These are phyloP conservation scores for Emys orbicularis DNA, from an alignment of 2,797 vertebrate genomes.

Conservation along the genomic window DNA sequence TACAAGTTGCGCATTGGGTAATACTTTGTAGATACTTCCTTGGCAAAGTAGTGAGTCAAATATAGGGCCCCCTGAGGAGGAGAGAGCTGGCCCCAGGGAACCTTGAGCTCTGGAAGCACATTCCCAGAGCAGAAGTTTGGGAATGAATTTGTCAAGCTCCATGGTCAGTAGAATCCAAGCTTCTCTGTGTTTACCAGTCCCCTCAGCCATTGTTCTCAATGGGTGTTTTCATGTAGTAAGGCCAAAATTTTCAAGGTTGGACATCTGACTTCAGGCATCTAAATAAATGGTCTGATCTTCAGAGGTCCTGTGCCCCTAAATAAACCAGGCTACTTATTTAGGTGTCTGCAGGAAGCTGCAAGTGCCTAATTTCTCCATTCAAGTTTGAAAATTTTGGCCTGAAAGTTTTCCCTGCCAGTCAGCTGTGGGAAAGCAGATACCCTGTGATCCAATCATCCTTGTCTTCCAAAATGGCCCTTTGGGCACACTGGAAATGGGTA, in stretches of 20 bases:
- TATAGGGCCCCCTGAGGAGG: background rate
- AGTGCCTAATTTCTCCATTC: accelerated
- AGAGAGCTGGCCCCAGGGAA: too few species aligned
- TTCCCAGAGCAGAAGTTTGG: accelerated
- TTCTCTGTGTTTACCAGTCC: background rate
- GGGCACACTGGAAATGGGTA: background rate
- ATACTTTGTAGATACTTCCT: accelerated
- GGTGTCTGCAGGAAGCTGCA: background rate
- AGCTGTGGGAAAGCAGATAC: background rate
- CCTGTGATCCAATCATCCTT: background rate
- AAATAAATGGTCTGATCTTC: background rate
- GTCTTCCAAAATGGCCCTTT: background rate
- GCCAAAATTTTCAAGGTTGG: background rate
- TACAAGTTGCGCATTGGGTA: background rate
- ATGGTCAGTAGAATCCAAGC: accelerated
- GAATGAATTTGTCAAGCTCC: background rate
- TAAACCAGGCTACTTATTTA: background rate
- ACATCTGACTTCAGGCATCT: background rate
- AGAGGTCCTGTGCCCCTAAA: background rate
- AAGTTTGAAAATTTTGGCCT: background rate
- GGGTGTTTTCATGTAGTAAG: accelerated
- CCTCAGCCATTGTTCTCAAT: accelerated
- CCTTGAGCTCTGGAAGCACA: background rate
- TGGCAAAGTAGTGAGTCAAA: background rate
- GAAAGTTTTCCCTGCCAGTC: background rate